Base-by-base conservation (phyloP, 92 coral and sea anemone genomes). In the Nematostella vectensis region DNA sequence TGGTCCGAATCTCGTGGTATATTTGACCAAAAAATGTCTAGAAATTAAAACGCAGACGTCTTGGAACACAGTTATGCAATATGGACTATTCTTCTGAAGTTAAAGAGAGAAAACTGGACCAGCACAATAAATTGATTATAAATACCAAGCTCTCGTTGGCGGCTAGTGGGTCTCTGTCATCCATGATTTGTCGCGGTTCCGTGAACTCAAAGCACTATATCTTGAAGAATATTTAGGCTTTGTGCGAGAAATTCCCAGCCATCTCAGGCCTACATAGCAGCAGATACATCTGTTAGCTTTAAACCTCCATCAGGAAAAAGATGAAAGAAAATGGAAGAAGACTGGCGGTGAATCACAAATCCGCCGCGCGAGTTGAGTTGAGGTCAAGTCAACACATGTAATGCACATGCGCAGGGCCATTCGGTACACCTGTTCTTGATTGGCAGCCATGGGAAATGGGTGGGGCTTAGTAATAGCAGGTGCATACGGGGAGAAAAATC, bases 131-230 rank as follows among this genome's bases (percentile, higher is more conserved):
- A 15, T 33, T 15, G 40, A 33, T 15, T 37, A 56, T 75, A 85
- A 75, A 85, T 85, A 85, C 95, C 95, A 85, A 54, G 76, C 75
- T 80, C 51, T 85, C 95, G 83, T 85, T 75, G 22, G 81, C 64
- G 53, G 95, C 95, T 43, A 85, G 61, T 12, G 95, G 95, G 37
- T 85, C 75, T 52, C 87, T 68, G 79, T 85, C 95, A 28, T 85
- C 95, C 95, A 85, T 85, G 31, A 69, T 78, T 33, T 33, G 40
- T 6, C 6, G 40, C 51, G 51, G 18, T 4, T 45, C 51, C 51
- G 18, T 11, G 9, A 4, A 17, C 51, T 10, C 9, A 22, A 11
- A 22, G 18, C 23, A 22, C 12, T 4, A 6, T 45, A 4, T 31
- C 47, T 38, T 29, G 25, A 15, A 1, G 26, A 2, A 45, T 2